A percentile compares a stretch with the other conserved stretches of the same genome.
phyloP scores from a whole-genome alignment of 92 coral and sea anemone genomes.

The Porites lobata region DNA sequence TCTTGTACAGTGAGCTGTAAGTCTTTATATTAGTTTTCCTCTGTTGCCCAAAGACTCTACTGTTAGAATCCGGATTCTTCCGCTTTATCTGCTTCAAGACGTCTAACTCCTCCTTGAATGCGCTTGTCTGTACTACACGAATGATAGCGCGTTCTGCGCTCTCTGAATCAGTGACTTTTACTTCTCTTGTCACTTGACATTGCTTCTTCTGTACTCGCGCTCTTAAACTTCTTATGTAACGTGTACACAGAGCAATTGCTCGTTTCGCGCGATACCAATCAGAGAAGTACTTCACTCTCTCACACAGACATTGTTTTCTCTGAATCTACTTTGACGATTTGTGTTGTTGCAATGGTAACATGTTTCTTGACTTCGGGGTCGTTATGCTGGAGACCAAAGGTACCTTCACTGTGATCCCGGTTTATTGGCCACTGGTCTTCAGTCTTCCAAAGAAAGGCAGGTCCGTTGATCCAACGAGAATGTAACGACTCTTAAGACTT shows the following conservation, averaged over 20 bases:
- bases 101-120: too few relatives aligned
- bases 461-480: too few relatives aligned
- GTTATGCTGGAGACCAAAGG: too few relatives aligned
- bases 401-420: too few relatives aligned
- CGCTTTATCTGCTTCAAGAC: too few relatives aligned
- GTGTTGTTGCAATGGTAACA: conserved; percentile 35
- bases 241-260: conserved; percentile 33
- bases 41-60: background rate
- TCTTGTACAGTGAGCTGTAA: conserved; percentile 13
- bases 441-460: too few relatives aligned
- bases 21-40: background rate
- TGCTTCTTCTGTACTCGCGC: background rate
- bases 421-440: too few relatives aligned
- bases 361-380: too few relatives aligned
- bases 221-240: conserved; percentile 22
- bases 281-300: conserved; percentile 51
- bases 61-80: too few relatives aligned
- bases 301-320: conserved; percentile 30
- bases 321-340: conserved; percentile 50
- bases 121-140: background rate
- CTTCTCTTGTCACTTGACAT: background rate
- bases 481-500: too few relatives aligned
- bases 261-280: conserved; percentile 60
- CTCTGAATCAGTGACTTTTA: conserved; percentile 22
- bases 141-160: conserved; percentile 1